Evolutionary conservation across 2,797 vertebrate species (phyloP).

Genomic region (Pygocentrus nattereri): DNA sequence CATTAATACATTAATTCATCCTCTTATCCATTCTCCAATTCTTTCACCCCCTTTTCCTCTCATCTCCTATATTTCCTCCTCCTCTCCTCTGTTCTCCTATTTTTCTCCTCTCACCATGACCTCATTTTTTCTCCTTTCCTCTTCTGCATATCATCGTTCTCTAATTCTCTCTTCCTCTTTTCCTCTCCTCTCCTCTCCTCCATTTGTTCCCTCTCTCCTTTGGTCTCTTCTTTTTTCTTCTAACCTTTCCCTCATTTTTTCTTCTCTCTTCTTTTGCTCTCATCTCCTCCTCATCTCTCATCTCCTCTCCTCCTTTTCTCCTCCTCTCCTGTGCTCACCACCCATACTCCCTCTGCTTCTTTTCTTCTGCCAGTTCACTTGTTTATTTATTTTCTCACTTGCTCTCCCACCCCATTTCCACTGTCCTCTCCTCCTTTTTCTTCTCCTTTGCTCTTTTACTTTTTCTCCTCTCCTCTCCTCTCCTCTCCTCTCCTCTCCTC

Average conservation of each 20-base stretch:
- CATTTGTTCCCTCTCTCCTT: neutral
- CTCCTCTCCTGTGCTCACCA: conserved; percentile 37
- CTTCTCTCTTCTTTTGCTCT: neutral
- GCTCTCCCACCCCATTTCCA: conserved; percentile 53
- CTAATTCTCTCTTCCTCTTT: neutral
- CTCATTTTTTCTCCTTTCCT: conserved; percentile 50
- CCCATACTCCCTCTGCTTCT: neutral
- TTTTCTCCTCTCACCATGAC: too few species aligned
- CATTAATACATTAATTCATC: too few species aligned
- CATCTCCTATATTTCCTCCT: neutral
- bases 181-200: too few species aligned
- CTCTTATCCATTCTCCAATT: too few species aligned
- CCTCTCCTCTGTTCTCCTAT: neutral
- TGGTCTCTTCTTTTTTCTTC: neutral
- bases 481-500: conserved; percentile 59
- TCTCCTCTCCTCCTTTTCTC: conserved; percentile 17
- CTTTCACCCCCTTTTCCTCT: neutral
- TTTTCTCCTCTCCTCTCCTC: conserved; percentile 49
- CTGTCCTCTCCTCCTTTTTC: neutral
- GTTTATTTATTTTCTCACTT: conserved; percentile 32
- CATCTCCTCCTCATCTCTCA: neutral
- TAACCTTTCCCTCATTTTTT: neutral
- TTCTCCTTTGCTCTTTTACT: conserved; percentile 32
- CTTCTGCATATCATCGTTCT: too few species aligned
- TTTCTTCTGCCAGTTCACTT: neutral